These are phyloP conservation scores for Agriopis leucophaearia DNA, from an alignment of 2,888 invertebrate species.

Conservation along the genomic window DNA sequence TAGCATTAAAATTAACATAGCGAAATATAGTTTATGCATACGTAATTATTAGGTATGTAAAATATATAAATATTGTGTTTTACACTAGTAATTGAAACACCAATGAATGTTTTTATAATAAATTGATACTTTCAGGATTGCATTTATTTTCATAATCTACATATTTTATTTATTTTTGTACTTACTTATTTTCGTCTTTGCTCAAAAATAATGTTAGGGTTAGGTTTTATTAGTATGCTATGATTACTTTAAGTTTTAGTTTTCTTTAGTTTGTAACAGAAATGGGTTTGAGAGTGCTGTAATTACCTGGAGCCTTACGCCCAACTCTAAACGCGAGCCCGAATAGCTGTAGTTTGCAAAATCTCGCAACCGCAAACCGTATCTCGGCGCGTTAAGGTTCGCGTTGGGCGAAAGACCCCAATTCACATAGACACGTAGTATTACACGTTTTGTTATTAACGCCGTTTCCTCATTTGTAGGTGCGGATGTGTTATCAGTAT, in stretches of 20 bases:
- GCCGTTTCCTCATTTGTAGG: too few species aligned
- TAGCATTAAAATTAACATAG: constrained; percentile 1
- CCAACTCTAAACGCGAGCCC: too few species aligned
- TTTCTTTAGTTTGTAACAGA: constrained; percentile 51
- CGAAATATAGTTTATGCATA: background rate
- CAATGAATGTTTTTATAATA: constrained; percentile 70
- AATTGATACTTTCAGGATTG: constrained; percentile 55
- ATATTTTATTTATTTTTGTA: constrained; percentile 57
- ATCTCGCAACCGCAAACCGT: too few species aligned
- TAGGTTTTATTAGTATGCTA: constrained; percentile 57
- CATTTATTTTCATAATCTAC: constrained; percentile 62
- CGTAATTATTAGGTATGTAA: constrained; percentile 16
- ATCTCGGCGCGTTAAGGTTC: too few species aligned
- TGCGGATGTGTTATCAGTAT: too few species aligned
- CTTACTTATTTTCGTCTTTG: constrained; percentile 60
- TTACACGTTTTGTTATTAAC: too few species aligned
- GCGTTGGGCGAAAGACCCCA: too few species aligned
- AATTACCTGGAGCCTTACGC: too few species aligned
- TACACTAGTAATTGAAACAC: constrained; percentile 58
- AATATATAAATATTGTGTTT: constrained; percentile 7
- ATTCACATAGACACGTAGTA: too few species aligned
- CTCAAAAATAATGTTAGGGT: constrained; percentile 57
- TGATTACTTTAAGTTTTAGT: constrained; percentile 51
- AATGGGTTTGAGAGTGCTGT: constrained; percentile 56
- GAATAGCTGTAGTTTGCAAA: too few species aligned